Evolutionary conservation across 2,888 invertebrate genomes (phyloP), one percentile per base, ranked within the genome.

Genomic region (Notocelia uddmanniana): DNA sequence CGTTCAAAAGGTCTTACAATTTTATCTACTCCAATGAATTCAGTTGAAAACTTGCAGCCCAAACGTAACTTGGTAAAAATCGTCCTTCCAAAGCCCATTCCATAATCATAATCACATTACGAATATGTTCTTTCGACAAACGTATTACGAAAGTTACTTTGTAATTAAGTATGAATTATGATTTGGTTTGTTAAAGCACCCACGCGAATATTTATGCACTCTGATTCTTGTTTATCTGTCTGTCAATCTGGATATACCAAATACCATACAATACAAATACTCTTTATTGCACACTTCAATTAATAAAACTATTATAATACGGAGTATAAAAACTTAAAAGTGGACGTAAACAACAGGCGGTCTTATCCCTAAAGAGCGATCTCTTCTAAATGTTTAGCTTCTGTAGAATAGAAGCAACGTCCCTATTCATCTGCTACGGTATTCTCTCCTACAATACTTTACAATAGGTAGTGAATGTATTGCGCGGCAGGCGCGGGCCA

Each of bases 401-500:
- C 31, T 5, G 31, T 31, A 31, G 8, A 31, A 31, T 31, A 31
- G 31, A 31, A 31, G 8, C 31, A 1, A 31, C 5, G 31, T 5
- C 8, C 3, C 31, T 31, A 31, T 31, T 31, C 31, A 9, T 23
- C 37, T 23, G 21, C 34, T n/a, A 15, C n/a, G 52, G 50, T 34
- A 64, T 64, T 21, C 52, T 64, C 23, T 64, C 37, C n/a, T 64
- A 64, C 52, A 64, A 64, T 54, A 64, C 54, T 64, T n/a, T 8
- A 60, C 59, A 69, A 69, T 57, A 78, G 80, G 78, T 80, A 80
- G 78, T 66, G 71, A 68, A 73, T 69, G 71, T 74, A 74, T 74
- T 73, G 76, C 75, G 31, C 8, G 75, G 76, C 76, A 76, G 76
- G 80, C 76, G 80, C 80, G 78, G 81, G 78, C 79, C 77, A 74